These are phyloP conservation scores for Lophochroa leadbeateri DNA, from an alignment of 2,113 vertebrate species.

Conservation along the genomic window DNA sequence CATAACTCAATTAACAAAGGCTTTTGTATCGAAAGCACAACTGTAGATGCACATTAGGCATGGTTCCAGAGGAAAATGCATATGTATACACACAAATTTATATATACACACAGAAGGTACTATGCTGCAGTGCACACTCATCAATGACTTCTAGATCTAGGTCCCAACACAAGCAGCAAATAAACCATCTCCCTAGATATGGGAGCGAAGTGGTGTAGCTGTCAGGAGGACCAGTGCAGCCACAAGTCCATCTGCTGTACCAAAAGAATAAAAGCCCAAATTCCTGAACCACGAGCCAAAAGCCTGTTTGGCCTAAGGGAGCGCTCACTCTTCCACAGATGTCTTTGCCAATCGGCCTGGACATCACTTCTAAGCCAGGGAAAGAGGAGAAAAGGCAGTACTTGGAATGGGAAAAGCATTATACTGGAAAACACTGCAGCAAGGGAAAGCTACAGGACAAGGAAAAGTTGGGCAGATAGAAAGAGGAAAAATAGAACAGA, in stretches of 20 bases:
- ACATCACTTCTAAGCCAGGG: slow-evolving; percentile 6
- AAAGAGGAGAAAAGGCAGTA: not conserved
- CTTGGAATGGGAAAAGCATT: not conserved
- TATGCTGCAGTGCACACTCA: not conserved
- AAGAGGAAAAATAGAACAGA: not conserved
- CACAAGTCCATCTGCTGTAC: not conserved
- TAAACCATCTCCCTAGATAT: not conserved
- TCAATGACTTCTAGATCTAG: not conserved
- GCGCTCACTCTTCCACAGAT: not conserved
- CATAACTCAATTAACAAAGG: slow-evolving; percentile 59
- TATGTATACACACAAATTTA: not conserved
- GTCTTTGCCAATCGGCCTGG: slow-evolving; percentile 41
- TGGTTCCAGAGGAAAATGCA: not conserved
- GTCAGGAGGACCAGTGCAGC: not conserved
- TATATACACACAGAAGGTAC: not conserved
- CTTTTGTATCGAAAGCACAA: slow-evolving; percentile 58
- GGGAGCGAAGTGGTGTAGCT: not conserved
- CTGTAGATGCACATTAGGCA: not conserved
- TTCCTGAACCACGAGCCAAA: slow-evolving; percentile 40
- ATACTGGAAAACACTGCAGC: not conserved
- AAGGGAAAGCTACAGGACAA: not conserved
- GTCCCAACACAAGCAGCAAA: not conserved
- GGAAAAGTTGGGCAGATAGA: not conserved
- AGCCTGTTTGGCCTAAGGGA: slow-evolving; percentile 37
- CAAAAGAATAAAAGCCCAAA: not conserved